Percentiles rank a stretch among this genome's conserved stretches.
Evolutionary conservation across 2,797 vertebrate species (phyloP).

Genomic region (Podargus strigoides): DNA sequence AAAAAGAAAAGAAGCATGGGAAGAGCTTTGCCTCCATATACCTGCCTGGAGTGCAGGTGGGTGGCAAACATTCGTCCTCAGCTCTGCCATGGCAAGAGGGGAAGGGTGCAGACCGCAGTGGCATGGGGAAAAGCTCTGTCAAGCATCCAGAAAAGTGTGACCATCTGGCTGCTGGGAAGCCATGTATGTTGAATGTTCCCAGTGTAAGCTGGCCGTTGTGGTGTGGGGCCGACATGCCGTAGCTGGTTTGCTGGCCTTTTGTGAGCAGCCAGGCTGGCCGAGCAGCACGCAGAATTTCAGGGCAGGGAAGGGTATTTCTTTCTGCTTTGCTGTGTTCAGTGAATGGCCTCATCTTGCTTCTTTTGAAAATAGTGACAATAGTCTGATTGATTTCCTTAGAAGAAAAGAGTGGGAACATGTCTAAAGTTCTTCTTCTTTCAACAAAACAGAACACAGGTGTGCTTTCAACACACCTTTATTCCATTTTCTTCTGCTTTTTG

Average conservation of each 20-base stretch:
- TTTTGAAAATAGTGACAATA: conserved; percentile 32
- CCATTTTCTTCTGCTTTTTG: conserved; percentile 5
- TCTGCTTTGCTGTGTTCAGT: conserved; percentile 4
- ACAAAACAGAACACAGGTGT: not conserved
- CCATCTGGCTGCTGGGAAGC: not conserved
- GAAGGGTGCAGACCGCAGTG: fast-evolving
- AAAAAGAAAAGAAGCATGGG: not conserved
- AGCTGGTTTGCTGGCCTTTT: not conserved
- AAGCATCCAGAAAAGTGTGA: not conserved
- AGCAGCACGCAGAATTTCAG: not conserved
- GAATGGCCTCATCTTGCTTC: conserved; percentile 21
- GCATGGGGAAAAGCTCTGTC: not conserved
- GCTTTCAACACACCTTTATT: conserved; percentile 36
- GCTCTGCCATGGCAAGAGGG: not conserved
- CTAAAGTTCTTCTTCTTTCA: conserved; percentile 40
- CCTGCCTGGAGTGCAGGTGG: not conserved
- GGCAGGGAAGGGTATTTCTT: not conserved
- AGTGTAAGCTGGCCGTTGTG: not conserved
- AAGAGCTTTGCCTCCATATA: not conserved
- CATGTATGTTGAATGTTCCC: not conserved
- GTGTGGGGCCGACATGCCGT: not conserved
- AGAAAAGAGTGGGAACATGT: not conserved
- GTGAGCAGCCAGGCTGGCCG: not conserved
- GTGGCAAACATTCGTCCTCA: not conserved
- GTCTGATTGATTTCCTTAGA: conserved; percentile 37